Base-by-base conservation (phyloP, 37 sponge, comb jelly and placozoan species). In the Beroe forskalii region DNA sequence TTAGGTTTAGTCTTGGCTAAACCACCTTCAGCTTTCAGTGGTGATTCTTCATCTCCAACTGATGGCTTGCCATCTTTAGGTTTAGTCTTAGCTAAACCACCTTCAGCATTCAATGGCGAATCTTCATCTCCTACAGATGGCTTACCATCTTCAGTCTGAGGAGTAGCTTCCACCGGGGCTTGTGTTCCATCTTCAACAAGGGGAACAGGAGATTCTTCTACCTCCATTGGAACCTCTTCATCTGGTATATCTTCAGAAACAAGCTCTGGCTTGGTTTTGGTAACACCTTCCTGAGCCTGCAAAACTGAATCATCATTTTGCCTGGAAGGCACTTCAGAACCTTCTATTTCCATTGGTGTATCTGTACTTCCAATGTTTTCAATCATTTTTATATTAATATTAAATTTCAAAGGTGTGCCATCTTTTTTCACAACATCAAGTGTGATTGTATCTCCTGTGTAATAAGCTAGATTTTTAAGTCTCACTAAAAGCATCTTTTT, bases 391-490 rank as follows among this genome's bases (percentile, higher is more conserved):
- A 64, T 64, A 23, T 80, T 80, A 37, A 80, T 80, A 23, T 35
- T 80, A 3, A 80, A 44, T 38, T 17, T 80, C 27, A 80, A 32
- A 19, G 86, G 86, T 43, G 86, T 43, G 30, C 86, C 86, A 41
- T 80, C 86, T 27, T 32, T 37, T 27, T 80, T 80, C 48, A n/a
- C 40, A 12, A 37, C 14, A 28, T 80, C 86, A 0, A 80, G 22
- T 38, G 86, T 80, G 28, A 80, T 37, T 24, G 86, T 80, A 80
- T 80, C 86, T 38, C 86, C 86, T 23, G 48, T 80, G 55, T 33
- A 44, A 37, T 80, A 44, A 38, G 86, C 1, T 9, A 80, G 55
- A 0, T 23, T 1, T 1, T 41, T 48, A 3, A 80, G 4, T 48
- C 42, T 43, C 3, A 27, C 24, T 4, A 22, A 4, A 44, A 80